Conservation (phyloP, 2,113 vertebrate species). For the Ceyx cyanopectus region DNA sequence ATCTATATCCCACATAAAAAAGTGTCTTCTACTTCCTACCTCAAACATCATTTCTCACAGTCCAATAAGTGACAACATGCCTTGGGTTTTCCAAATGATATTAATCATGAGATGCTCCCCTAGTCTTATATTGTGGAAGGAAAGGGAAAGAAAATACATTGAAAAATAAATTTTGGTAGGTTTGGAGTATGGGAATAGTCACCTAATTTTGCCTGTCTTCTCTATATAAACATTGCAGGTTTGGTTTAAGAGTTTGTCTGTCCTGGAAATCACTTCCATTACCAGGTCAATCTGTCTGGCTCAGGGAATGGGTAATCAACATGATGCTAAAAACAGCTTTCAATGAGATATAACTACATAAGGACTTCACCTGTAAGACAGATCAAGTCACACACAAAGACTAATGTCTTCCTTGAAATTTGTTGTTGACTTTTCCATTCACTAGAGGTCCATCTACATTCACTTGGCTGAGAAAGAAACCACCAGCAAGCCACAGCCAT, state of each 20-base stretch:
- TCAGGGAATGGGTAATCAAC: neutral
- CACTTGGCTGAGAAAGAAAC: neutral
- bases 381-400: neutral
- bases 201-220: neutral
- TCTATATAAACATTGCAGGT: neutral
- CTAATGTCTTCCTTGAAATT: neutral
- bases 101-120: neutral
- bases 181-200: neutral
- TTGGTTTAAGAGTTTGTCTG: neutral
- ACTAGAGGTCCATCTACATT: neutral
- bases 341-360: neutral
- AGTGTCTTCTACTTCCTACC: neutral
- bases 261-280: neutral
- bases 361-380: neutral
- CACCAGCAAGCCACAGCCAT: neutral
- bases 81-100: neutral
- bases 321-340: neutral
- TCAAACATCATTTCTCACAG: neutral
- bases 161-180: neutral
- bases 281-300: neutral
- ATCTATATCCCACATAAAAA: neutral
- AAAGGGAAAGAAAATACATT: neutral
- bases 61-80: neutral
- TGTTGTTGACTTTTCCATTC: neutral
- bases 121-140: neutral